Evolutionary conservation across 1,140 invertebrate species (phyloP), one percentile per base, ranked within the genome.

Genomic region (Drosophila tsacasi): DNA sequence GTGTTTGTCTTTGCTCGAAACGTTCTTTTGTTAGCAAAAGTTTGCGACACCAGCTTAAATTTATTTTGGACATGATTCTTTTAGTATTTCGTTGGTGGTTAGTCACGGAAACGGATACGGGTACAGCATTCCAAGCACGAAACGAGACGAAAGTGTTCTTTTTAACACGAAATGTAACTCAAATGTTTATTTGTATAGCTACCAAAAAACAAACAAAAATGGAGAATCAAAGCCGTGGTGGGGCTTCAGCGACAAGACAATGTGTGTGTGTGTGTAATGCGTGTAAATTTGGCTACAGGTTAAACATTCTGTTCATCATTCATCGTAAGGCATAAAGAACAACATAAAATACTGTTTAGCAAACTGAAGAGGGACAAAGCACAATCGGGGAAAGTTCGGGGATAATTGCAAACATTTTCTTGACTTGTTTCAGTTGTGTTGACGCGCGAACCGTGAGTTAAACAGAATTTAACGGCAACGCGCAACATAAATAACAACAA

Each of bases 401-500:
- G 25, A 54, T 63, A 58, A 59, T 57, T 61, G 57, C 44, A 61
- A 72, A 54, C 40, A 67, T 63, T 76, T 67, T 64, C 58, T 78
- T 65, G 50, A 57, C 75, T 74, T 60, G 42, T 21, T 75, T 72
- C 59, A 27, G 23, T 44, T 67, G 37, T 63, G 61, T 46, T 79
- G 68, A 71, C 65, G 69, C 64, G 62, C 50, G 39, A 37, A 57
- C 32, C 67, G 67, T 46, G 50, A 72, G 65, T 49, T 39, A 78
- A 87, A 84, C 69, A 76, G 69, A 81, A 81, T 89, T 83, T 27
- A 27, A 27, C 60, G 79, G 65, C 66, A 87, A 81, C 85, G 84
- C 81, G 85, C 74, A 89, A 89, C 85, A 90, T 84, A 89, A 87
- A 89, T 89, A 89, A 89, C 84, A 89, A 89, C 84, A 90, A 89